Evolutionary conservation across 2,797 vertebrate genomes (phyloP), one percentile per base, ranked within the genome.

Genomic region (Pitangus sulphuratus): DNA sequence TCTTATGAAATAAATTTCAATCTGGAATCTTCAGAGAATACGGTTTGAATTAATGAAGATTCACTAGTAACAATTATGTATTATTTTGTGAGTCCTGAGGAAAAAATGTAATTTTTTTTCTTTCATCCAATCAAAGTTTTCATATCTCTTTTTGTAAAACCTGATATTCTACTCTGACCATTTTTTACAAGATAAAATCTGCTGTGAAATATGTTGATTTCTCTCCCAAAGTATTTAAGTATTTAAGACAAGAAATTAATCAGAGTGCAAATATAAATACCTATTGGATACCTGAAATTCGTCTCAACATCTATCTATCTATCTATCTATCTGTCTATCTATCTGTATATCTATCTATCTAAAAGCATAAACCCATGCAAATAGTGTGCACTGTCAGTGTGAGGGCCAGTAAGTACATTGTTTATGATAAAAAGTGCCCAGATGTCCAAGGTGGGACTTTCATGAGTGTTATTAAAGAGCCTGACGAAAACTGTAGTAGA

Each of bases 1-100:
- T 88, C 39, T 3, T 62, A 48, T 64, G 18, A 95, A 96, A 65
- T 66, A 61, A 85, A 93, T 87, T 92, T 82, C 28, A 95, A 7
- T 21, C 69, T 80, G 45, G 65, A 30, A 84, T 54, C 37, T 48
- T 50, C n/a, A 88, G 57, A 61, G 45, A 78, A 89, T 91, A 77
- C 37, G 28, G 48, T 70, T 87, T 95, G 56, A 95, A 84, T 89
- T 68, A 90, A 69, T 85, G 77, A 88, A 90, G 44, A 71, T 57
- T 82, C 90, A 54, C 47, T 65, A 72, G n/a, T 66, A 76, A 86
- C 35, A 87, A 26, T 37, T 28, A 19, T 57, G 53, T 25, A 70
- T 70, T 77, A 44, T 66, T 89, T 70, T 77, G 16, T 76, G 21
- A 87, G n/a, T 81, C 26, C 12, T 44, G n/a, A 81, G 26, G 7